Percentiles rank a stretch among this genome's conserved stretches.
Evolutionary conservation across 2,888 invertebrate species (phyloP).

Genomic region (Athripsodes cinereus): DNA sequence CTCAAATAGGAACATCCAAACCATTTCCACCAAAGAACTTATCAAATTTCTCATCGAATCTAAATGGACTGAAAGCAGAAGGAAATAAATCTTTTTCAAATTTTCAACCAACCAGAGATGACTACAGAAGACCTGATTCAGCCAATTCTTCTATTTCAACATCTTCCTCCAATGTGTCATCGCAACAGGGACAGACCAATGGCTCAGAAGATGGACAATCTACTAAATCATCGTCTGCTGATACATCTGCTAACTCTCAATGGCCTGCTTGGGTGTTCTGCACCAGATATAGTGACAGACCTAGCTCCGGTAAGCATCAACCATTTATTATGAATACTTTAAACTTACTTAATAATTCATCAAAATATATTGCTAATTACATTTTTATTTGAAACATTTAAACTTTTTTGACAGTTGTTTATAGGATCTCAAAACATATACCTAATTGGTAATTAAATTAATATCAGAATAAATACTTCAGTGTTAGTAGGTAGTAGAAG

Average conservation of each 20-base stretch:
- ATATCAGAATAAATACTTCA: too few relatives aligned
- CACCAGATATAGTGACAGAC: slow-evolving; percentile 89
- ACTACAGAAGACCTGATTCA: slow-evolving; percentile 43
- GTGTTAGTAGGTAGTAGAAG: too few relatives aligned
- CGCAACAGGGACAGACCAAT: slow-evolving; percentile 14
- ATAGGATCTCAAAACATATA: too few relatives aligned
- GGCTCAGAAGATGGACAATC: slow-evolving; percentile 20
- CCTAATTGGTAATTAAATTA: too few relatives aligned
- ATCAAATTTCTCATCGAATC: neutral
- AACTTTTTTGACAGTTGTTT: too few relatives aligned
- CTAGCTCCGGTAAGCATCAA: slow-evolving; percentile 68
- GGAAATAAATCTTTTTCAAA: neutral
- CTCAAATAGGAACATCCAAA: slow-evolving; percentile 55
- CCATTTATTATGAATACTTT: neutral
- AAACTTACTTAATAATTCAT: too few relatives aligned
- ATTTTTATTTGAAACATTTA: too few relatives aligned
- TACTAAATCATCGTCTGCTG: slow-evolving; percentile 3
- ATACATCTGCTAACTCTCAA: slow-evolving; percentile 37
- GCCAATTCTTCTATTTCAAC: slow-evolving; percentile 48
- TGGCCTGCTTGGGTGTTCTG: slow-evolving; percentile 99
- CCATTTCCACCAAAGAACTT: slow-evolving; percentile 26
- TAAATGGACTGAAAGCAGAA: neutral
- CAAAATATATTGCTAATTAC: too few relatives aligned
- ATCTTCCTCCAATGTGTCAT: slow-evolving; percentile 43
- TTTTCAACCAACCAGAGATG: slow-evolving; percentile 10